phyloP scores from a whole-genome alignment of 2,888 invertebrate species.

The Watsonalla binaria region DNA sequence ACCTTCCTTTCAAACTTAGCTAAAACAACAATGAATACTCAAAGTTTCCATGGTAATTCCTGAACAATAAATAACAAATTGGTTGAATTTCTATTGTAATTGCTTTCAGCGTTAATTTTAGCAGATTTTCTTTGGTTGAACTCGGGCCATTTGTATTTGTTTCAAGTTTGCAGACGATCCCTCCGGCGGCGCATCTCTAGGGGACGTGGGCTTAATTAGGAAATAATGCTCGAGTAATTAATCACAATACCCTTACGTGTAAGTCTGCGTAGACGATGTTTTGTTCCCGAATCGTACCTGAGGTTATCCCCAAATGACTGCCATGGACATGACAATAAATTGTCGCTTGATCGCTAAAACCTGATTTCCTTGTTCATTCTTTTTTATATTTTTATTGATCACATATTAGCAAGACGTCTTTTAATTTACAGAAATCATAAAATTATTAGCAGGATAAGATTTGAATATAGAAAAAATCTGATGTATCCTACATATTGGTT shows the following conservation, averaged over 20 bases:
- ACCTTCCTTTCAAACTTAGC: too few species aligned
- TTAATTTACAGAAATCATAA: too few species aligned
- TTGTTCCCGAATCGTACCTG: constrained; percentile 38
- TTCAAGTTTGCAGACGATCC: constrained; percentile 53
- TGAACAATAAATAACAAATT: neutral
- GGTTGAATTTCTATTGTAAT: constrained; percentile 33
- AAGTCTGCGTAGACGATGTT: constrained; percentile 27
- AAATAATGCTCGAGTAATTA: constrained; percentile 75
- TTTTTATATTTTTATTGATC: too few species aligned
- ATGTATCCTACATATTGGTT: too few species aligned
- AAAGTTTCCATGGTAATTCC: too few species aligned
- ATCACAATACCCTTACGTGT: constrained; percentile 59
- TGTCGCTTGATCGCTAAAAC: too few species aligned
- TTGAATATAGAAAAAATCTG: too few species aligned
- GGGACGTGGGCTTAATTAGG: constrained; percentile 74
- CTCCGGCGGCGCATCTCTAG: constrained; percentile 51
- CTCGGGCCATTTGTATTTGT: constrained; percentile 52
- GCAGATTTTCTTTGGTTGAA: constrained; percentile 55
- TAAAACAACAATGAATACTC: too few species aligned
- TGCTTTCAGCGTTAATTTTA: constrained; percentile 54
- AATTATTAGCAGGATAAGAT: too few species aligned
- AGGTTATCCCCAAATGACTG: neutral
- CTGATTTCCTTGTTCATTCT: too few species aligned
- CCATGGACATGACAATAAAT: neutral
- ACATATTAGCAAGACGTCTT: neutral